These are phyloP conservation scores for Apostichopus leukothele DNA, from an alignment of 53 echinoderm and acorn worm species.

Conservation along the genomic window DNA sequence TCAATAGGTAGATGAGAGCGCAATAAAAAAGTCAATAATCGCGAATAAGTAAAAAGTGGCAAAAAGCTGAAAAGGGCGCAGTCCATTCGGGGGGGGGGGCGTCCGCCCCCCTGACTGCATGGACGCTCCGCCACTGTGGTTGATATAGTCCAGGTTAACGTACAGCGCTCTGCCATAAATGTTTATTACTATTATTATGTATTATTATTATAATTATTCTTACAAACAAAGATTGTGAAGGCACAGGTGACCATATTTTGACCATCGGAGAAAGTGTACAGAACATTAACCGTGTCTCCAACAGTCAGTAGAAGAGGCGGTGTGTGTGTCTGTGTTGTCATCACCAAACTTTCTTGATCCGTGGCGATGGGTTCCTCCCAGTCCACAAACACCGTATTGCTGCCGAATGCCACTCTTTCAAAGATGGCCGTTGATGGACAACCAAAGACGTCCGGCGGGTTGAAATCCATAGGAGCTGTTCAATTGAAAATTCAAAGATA, in stretches of 20 bases:
- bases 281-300: not conserved
- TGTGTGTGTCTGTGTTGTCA: not conserved
- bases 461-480: not conserved
- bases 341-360: constrained; percentile 22
- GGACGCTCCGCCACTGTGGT: no score
- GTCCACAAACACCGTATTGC: not conserved
- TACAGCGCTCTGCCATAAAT: no score
- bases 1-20: no score
- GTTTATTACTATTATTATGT: no score
- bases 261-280: constrained; percentile 22
- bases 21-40: no score
- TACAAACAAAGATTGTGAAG: constrained; percentile 30
- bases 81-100: no score
- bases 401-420: constrained; percentile 22
- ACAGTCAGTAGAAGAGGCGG: not conserved
- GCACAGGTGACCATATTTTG: not conserved
- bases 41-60: no score
- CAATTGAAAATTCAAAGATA: not conserved
- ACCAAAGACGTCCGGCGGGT: not conserved
- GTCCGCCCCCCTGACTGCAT: no score
- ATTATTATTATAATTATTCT: not conserved
- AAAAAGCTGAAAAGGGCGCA: no score
- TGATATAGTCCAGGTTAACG: no score
- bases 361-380: constrained; percentile 32
- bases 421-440: constrained; percentile 4